phyloP scores from a whole-genome alignment of 2,113 vertebrate species.

The Ptychochromis oligacanthus region DNA sequence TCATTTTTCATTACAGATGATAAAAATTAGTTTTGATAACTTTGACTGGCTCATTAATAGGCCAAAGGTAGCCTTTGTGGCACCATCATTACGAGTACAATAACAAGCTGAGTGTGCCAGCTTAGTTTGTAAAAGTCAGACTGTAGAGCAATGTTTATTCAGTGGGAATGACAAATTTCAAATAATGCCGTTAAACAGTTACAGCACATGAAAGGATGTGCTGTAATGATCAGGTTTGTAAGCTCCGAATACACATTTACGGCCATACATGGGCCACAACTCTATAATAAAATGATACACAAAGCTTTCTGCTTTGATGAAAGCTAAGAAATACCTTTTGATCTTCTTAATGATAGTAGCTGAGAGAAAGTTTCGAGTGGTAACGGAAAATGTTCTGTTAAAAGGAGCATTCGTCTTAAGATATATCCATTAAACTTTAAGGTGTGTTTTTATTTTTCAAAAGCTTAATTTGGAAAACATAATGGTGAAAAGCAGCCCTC shows the following conservation, averaged over 20 bases:
- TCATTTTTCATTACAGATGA: conserved; percentile 55
- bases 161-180: conserved; percentile 47
- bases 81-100: conserved; percentile 14
- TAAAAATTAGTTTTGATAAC: conserved; percentile 50
- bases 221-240: conserved; percentile 46
- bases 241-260: not conserved
- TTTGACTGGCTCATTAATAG: conserved; percentile 45
- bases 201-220: conserved; percentile 48
- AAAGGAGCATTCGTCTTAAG: not conserved
- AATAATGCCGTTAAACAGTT: conserved; percentile 31
- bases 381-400: not conserved
- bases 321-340: conserved; percentile 42
- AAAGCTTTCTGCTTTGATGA: conserved; percentile 41
- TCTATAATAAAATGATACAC: conserved; percentile 37
- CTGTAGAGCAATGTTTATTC: conserved; percentile 32
- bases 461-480: not conserved
- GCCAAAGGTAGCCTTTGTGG: conserved; percentile 39
- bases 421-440: not conserved
- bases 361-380: not conserved
- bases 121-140: conserved; percentile 11
- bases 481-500: not conserved
- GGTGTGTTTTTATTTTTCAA: not conserved
- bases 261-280: not conserved
- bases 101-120: conserved; percentile 1
- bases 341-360: conserved; percentile 20